Evolutionary conservation across 1,140 invertebrate genomes (phyloP).

Genomic region (Drosophila sturtevanti): DNA sequence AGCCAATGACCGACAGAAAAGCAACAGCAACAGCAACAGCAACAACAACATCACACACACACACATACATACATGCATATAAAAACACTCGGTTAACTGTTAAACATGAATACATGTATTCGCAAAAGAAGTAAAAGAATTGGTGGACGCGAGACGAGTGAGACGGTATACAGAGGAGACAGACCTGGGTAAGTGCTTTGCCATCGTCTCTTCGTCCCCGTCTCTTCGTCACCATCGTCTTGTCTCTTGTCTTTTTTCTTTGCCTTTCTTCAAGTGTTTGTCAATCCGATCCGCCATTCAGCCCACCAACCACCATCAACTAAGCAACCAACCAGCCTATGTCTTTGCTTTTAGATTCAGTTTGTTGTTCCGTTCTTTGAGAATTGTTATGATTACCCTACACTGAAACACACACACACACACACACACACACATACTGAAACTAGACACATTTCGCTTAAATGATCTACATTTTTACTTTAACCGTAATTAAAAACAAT

Average conservation of each 20-base stretch:
- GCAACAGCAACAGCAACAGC: slow-evolving; percentile 50
- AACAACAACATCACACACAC: slow-evolving; percentile 9
- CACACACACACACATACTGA: background rate
- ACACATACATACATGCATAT: slow-evolving; percentile 17
- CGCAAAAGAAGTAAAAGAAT: slow-evolving; percentile 11
- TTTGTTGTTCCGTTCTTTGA: slow-evolving; percentile 14
- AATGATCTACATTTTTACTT: slow-evolving; percentile 18
- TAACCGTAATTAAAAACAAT: slow-evolving; percentile 16
- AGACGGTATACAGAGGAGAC: background rate
- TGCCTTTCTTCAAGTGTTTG: slow-evolving; percentile 20
- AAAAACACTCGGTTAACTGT: slow-evolving; percentile 25
- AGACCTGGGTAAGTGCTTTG: slow-evolving; percentile 15
- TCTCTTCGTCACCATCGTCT: too few species aligned
- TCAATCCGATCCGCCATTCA: slow-evolving; percentile 14
- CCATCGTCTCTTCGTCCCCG: background rate
- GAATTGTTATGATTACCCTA: slow-evolving; percentile 21
- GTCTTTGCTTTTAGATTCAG: background rate
- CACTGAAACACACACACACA: background rate
- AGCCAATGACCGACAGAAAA: slow-evolving; percentile 82
- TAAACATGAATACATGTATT: slow-evolving; percentile 16
- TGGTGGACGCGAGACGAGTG: background rate
- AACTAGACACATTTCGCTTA: slow-evolving; percentile 12
- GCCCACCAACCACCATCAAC: slow-evolving; percentile 17
- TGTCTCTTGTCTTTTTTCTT: slow-evolving; percentile 7
- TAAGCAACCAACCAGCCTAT: slow-evolving; percentile 4